These are phyloP conservation scores for Trachelus iudaicus DNA, from an alignment of 2,888 invertebrate genomes.

Conservation along the genomic window DNA sequence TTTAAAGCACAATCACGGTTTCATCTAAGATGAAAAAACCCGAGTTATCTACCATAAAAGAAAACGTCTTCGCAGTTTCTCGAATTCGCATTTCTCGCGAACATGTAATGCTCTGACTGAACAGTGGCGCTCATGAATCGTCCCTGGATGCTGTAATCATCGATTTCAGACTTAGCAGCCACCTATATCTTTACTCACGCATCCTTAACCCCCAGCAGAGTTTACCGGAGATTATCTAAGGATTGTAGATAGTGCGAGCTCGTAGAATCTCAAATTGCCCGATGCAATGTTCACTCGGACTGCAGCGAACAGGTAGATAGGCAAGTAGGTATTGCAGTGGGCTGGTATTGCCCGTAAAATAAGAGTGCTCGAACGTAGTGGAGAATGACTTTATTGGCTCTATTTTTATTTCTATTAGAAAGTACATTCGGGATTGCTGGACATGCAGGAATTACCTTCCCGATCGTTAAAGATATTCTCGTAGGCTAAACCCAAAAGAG, in stretches of 20 bases:
- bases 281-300: not conserved
- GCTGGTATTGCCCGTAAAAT: not conserved
- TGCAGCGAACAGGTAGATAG: not conserved
- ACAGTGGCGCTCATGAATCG: not conserved
- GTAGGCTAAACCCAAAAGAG: not conserved
- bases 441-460: not conserved
- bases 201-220: not conserved
- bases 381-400: not conserved
- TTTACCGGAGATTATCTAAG: not conserved
- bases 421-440: not conserved
- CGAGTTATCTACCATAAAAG: not conserved
- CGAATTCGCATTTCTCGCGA: not conserved
- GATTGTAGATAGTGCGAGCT: not conserved
- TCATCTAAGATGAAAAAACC: not conserved
- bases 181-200: not conserved
- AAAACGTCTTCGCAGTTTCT: not conserved
- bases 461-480: not conserved
- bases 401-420: not conserved
- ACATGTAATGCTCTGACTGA: not conserved
- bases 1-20: not conserved
- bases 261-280: not conserved
- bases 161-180: not conserved
- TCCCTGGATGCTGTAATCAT: not conserved
- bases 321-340: not conserved
- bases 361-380: not conserved